Percentiles rank a stretch among this genome's conserved stretches.
These are phyloP conservation scores for Caenorhabditis afra DNA, from an alignment of 2,888 invertebrate species.

Conservation along the genomic window DNA sequence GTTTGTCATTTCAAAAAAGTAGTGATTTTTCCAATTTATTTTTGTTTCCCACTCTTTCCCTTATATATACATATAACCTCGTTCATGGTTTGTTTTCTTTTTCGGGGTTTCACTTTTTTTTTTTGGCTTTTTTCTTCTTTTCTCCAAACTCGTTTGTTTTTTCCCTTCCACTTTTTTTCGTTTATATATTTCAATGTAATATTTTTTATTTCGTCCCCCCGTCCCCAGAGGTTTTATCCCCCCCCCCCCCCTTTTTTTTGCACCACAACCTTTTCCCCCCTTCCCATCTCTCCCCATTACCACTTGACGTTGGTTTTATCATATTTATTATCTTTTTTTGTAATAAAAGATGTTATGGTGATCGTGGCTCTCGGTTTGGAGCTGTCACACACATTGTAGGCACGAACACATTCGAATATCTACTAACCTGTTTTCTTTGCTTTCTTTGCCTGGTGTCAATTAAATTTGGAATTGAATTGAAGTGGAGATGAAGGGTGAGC, in stretches of 20 bases:
- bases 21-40: slow-evolving; percentile 4
- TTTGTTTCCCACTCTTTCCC: not conserved
- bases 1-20: not conserved
- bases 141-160: slow-evolving; percentile 25
- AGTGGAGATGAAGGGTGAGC: slow-evolving; percentile 27
- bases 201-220: slow-evolving; percentile 15
- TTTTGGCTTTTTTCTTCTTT: not conserved
- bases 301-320: slow-evolving; percentile 58
- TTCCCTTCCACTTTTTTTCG: slow-evolving; percentile 9
- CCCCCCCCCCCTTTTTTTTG: too few species aligned
- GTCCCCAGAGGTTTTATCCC: slow-evolving; percentile 37
- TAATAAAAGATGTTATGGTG: slow-evolving; percentile 44
- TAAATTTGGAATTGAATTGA: not conserved
- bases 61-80: slow-evolving; percentile 1
- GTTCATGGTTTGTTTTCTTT: slow-evolving; percentile 25
- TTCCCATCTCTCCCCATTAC: not conserved
- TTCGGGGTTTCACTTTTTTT: slow-evolving; percentile 27
- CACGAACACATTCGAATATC: not conserved
- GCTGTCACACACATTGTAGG: too few species aligned
- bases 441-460: too few species aligned
- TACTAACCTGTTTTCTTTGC: slow-evolving; percentile 29
- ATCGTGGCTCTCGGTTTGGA: too few species aligned
- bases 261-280: too few species aligned
- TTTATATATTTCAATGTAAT: slow-evolving; percentile 33
- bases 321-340: slow-evolving; percentile 31